Conservation (phyloP, 2,113 vertebrate species). For the Corythornis cristatus region DNA sequence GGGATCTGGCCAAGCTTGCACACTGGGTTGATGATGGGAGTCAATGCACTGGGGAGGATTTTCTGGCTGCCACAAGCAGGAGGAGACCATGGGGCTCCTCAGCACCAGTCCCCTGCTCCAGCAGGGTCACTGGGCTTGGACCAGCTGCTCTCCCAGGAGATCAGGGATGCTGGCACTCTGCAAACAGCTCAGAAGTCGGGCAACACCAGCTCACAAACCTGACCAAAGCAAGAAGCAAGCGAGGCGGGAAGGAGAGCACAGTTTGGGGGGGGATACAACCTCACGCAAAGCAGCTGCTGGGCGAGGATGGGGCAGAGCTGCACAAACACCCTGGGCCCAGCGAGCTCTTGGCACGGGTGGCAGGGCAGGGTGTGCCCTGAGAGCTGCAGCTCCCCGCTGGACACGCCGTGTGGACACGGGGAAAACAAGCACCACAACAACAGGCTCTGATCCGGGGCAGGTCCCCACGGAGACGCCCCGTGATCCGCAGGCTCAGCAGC, state of each 20-base stretch:
- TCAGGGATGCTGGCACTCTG: neutral
- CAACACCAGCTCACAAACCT: fast-evolving
- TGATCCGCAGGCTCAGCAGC: neutral
- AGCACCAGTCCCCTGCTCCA: neutral
- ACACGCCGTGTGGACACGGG: neutral
- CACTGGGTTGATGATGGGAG: neutral
- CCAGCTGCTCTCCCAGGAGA: too few relatives aligned
- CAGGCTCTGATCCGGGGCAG: slow-evolving; percentile 17
- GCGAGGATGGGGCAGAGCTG: neutral
- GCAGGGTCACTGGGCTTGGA: too few relatives aligned
- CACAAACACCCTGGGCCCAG: neutral
- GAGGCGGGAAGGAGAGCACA: neutral
- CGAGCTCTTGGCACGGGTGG: neutral
- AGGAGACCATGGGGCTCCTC: neutral
- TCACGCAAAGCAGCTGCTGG: fast-evolving
- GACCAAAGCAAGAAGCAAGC: neutral
- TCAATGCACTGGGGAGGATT: neutral
- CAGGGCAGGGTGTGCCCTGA: slow-evolving; percentile 21
- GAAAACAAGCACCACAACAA: slow-evolving; percentile 58
- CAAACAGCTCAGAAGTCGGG: neutral
- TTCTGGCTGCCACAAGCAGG: neutral
- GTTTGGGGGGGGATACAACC: neutral
- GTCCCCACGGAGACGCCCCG: slow-evolving; percentile 17
- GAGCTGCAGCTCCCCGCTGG: neutral
- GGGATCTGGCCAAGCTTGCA: neutral